A percentile compares a stretch with the other conserved stretches of the same genome.
Conservation (phyloP, 2,888 invertebrate species). For the Leucania comma region DNA sequence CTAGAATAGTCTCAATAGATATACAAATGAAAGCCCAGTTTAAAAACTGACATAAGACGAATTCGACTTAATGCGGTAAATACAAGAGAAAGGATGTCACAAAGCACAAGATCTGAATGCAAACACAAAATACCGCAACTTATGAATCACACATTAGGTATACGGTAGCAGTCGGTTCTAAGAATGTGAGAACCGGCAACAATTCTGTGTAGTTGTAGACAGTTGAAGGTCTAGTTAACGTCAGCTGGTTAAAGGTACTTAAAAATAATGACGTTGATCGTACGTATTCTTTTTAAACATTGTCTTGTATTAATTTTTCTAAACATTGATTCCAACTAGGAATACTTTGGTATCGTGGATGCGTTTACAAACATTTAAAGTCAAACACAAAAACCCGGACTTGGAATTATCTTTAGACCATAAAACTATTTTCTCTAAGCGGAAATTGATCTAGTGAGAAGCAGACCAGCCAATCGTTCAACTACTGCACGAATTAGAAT, state of each 20-base stretch:
- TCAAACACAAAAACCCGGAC: no score
- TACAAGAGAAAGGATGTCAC: slow-evolving; percentile 65
- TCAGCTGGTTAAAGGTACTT: slow-evolving; percentile 35
- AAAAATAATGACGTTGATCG: neutral
- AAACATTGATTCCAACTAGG: no score
- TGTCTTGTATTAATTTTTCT: no score
- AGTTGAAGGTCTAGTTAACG: slow-evolving; percentile 41
- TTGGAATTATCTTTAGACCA: no score
- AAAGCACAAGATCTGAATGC: slow-evolving; percentile 50
- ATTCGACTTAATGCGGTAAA: slow-evolving; percentile 45
- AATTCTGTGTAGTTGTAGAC: slow-evolving; percentile 21
- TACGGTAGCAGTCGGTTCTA: slow-evolving; percentile 49
- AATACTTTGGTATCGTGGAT: no score
- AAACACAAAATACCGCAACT: slow-evolving; percentile 58
- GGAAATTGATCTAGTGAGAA: no score
- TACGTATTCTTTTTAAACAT: neutral
- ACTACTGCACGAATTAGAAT: neutral
- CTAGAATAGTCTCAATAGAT: neutral
- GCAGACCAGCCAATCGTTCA: no score
- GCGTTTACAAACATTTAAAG: no score
- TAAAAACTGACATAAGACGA: slow-evolving; percentile 31
- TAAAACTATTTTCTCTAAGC: no score
- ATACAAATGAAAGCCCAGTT: slow-evolving; percentile 22
- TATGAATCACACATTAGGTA: slow-evolving; percentile 57
- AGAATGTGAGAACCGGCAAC: slow-evolving; percentile 54